These are phyloP conservation scores for Neotoma lepida DNA, from an alignment of 2,113 vertebrate species.

Conservation along the genomic window DNA sequence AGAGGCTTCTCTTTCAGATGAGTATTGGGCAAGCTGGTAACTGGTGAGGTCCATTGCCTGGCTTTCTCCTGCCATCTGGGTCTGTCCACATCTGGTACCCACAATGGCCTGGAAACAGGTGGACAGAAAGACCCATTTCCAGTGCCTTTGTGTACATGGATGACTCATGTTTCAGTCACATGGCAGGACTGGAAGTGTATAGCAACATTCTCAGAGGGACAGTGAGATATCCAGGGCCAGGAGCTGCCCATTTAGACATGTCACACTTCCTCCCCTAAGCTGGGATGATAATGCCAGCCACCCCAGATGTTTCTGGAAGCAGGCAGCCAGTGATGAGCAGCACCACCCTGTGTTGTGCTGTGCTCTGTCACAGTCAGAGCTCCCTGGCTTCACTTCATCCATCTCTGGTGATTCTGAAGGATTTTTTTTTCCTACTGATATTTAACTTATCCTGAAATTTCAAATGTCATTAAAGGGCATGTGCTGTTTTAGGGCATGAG, in stretches of 20 bases:
- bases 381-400: neutral
- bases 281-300: fast-evolving
- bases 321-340: too few relatives aligned
- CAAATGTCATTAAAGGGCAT: conserved; percentile 49
- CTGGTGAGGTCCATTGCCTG: neutral
- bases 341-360: too few relatives aligned
- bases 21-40: too few relatives aligned
- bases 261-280: too few relatives aligned
- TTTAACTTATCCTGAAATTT: conserved; percentile 52
- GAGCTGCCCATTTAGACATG: fast-evolving
- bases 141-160: too few relatives aligned
- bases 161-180: neutral
- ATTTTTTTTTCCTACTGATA: neutral
- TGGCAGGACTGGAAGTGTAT: neutral
- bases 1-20: neutral
- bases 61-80: fast-evolving
- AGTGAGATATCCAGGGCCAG: fast-evolving
- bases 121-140: too few relatives aligned
- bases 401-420: too few relatives aligned
- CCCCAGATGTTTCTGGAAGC: fast-evolving
- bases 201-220: neutral
- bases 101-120: neutral
- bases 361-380: neutral
- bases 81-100: neutral
- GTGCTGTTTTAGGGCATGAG: neutral